Percentiles rank a stretch among this genome's conserved stretches.
Conservation (phyloP, 1,140 invertebrate species). For the Ridgeia piscesae region DNA sequence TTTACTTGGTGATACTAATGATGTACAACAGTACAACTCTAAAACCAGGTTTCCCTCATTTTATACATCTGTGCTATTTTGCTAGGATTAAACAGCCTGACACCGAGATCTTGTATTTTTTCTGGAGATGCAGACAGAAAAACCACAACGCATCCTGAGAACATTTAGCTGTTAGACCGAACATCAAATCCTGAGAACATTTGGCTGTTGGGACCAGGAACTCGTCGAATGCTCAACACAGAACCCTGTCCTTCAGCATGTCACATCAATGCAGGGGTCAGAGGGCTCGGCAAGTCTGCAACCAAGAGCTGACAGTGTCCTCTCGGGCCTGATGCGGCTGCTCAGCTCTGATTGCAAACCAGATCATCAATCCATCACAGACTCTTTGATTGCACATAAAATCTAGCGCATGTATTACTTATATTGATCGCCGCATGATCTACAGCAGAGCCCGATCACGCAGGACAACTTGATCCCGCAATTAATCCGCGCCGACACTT, state of each 20-base stretch:
- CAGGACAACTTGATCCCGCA: neutral
- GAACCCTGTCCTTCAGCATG: neutral
- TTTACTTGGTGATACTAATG: no score
- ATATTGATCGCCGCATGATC: neutral
- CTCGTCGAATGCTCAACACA: neutral
- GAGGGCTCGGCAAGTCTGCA: no score
- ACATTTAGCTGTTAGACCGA: neutral
- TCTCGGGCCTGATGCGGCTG: neutral
- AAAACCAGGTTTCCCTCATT: no score
- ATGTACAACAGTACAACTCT: no score
- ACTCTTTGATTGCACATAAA: neutral
- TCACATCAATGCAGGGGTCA: neutral
- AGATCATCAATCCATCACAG: neutral
- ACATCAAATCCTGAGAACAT: neutral
- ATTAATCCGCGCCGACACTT: neutral
- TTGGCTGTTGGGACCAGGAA: neutral
- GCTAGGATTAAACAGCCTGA: no score
- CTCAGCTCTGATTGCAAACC: neutral
- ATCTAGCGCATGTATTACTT: neutral
- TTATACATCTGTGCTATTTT: no score
- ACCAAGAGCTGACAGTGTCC: neutral
- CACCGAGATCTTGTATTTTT: no score
- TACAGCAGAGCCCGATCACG: neutral
- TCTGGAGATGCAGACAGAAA: neutral
- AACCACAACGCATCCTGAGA: neutral